phyloP scores from a whole-genome alignment of 2,888 invertebrate species.

The Drosophila pegasa region DNA sequence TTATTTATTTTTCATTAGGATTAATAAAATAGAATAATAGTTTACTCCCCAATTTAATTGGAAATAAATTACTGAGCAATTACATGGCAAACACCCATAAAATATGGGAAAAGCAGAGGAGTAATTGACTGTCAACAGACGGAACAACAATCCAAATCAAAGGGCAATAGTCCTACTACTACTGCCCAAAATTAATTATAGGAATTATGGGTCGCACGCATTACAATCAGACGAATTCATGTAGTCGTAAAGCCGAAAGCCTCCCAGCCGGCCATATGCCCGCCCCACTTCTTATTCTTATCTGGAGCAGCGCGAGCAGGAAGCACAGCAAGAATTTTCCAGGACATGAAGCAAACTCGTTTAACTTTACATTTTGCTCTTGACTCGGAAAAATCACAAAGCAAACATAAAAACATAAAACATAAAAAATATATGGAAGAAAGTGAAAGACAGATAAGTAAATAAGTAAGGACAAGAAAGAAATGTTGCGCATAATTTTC shows the following conservation, averaged over 20 bases:
- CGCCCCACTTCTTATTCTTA: neutral
- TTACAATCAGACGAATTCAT: neutral
- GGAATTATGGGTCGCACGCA: neutral
- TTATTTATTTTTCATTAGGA: neutral
- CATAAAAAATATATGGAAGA: neutral
- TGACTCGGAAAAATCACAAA: conserved; percentile 38
- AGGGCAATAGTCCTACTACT: neutral
- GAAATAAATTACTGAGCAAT: neutral
- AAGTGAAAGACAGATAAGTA: neutral
- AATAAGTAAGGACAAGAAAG: conserved; percentile 3
- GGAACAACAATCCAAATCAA: neutral
- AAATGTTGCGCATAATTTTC: conserved; percentile 62
- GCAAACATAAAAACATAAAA: neutral
- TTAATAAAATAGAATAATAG: neutral
- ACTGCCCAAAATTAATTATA: neutral
- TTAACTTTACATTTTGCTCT: conserved; percentile 57
- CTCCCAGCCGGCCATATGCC: neutral
- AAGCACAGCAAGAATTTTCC: conserved; percentile 16
- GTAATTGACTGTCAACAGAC: conserved; percentile 3
- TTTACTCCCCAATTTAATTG: neutral
- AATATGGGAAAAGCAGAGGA: neutral
- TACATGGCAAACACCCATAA: neutral
- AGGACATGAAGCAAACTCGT: conserved; percentile 32
- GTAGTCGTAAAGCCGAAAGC: neutral
- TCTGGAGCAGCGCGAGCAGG: conserved; percentile 4